Percentiles rank a stretch among this genome's conserved stretches.
Evolutionary conservation across 1,140 invertebrate genomes (phyloP).

Genomic region (Asbolus verrucosus): DNA sequence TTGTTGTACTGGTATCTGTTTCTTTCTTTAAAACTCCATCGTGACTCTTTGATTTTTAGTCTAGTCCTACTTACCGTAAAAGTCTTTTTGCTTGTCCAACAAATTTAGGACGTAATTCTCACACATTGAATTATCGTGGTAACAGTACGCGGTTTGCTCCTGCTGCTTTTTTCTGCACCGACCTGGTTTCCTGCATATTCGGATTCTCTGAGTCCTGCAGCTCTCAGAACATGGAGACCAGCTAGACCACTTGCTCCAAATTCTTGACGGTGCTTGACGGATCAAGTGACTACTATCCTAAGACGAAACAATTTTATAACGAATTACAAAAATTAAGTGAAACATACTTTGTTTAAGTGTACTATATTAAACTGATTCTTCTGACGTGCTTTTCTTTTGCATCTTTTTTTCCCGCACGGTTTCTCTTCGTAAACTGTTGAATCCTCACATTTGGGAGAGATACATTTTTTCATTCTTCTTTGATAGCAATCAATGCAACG

Average conservation of each 20-base stretch:
- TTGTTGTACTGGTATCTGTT: conserved; percentile 54
- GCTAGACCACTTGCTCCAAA: conserved; percentile 66
- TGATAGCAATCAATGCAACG: conserved; percentile 59
- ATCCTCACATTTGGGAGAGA: conserved; percentile 52
- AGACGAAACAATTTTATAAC: conserved; percentile 37
- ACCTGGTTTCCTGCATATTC: conserved; percentile 79
- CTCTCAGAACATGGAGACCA: conserved; percentile 66
- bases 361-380: conserved; percentile 56
- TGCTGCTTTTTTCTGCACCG: conserved; percentile 79
- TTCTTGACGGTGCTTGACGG: conserved; percentile 53
- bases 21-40: conserved; percentile 45
- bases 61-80: conserved; percentile 5
- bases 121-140: conserved; percentile 82
- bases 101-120: conserved; percentile 76
- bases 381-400: conserved; percentile 55
- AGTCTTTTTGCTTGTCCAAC: conserved; percentile 43
- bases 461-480: conserved; percentile 59
- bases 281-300: conserved; percentile 55
- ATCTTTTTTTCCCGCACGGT: conserved; percentile 57
- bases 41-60: neutral
- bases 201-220: conserved; percentile 66
- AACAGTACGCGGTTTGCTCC: conserved; percentile 87
- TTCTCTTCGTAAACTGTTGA: conserved; percentile 59
- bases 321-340: neutral
- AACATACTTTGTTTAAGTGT: conserved; percentile 55